A percentile compares a stretch with the other conserved stretches of the same genome.
phyloP scores from a whole-genome alignment of 1,140 invertebrate genomes.

The Mizuhopecten yessoensis region DNA sequence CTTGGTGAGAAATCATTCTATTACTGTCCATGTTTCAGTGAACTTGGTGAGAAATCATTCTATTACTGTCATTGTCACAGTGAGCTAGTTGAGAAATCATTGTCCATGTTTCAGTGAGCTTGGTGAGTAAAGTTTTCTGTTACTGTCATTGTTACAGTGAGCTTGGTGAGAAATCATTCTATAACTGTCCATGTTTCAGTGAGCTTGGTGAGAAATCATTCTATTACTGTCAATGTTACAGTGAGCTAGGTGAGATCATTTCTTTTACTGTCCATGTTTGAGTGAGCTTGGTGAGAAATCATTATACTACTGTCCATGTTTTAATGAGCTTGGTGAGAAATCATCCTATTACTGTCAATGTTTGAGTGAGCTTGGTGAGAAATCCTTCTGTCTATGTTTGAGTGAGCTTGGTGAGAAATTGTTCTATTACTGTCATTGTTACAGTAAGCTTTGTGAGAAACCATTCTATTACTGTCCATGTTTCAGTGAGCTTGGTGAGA shows the following conservation, averaged over 20 bases:
- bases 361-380: background rate
- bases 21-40: background rate
- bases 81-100: background rate
- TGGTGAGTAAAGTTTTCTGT: background rate
- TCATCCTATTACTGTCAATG: background rate
- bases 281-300: background rate
- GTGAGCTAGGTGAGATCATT: background rate
- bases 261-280: background rate
- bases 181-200: background rate
- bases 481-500: background rate
- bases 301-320: background rate
- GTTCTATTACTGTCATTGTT: background rate
- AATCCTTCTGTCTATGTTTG: background rate
- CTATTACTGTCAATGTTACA: background rate
- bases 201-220: background rate
- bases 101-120: background rate
- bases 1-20: background rate
- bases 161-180: background rate
- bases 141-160: background rate
- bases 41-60: background rate
- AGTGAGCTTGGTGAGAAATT: background rate
- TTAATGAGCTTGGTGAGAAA: background rate
- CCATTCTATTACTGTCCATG: background rate
- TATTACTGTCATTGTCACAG: background rate
- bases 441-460: no score